Evolutionary conservation across 1,140 invertebrate genomes (phyloP).

Genomic region (Acyrthosiphon pisum): DNA sequence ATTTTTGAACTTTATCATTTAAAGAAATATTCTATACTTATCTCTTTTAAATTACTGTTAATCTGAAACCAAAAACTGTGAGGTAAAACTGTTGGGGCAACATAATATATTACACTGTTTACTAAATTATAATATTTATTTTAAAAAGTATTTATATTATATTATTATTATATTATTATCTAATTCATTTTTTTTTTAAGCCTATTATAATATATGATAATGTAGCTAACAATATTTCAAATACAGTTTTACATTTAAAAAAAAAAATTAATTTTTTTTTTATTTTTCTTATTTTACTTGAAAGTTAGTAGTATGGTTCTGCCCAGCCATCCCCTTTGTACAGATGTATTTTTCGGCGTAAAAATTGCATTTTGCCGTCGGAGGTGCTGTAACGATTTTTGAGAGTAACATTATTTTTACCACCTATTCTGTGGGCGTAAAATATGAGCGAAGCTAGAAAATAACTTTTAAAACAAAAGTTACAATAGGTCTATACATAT

Average conservation of each 20-base stretch:
- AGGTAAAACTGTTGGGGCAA: background rate
- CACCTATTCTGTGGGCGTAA: background rate
- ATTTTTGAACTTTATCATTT: background rate
- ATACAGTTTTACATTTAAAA: no score
- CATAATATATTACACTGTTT: no score
- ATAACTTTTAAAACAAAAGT: constrained; percentile 48
- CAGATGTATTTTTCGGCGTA: background rate
- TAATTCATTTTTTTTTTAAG: background rate
- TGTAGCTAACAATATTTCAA: no score
- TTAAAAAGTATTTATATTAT: no score
- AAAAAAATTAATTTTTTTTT: no score
- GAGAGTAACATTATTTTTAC: background rate
- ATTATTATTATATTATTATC: background rate
- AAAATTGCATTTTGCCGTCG: background rate
- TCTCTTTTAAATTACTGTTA: background rate
- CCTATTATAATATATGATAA: no score
- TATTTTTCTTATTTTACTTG: background rate
- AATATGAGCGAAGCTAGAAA: background rate
- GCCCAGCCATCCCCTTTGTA: no score
- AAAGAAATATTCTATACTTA: background rate
- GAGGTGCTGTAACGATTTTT: background rate
- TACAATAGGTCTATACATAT: background rate
- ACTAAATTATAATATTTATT: no score
- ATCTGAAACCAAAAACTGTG: background rate
- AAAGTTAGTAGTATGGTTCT: background rate